These are phyloP conservation scores for Xiphophorus birchmanni DNA, from an alignment of 2,797 vertebrate genomes.

Conservation along the genomic window DNA sequence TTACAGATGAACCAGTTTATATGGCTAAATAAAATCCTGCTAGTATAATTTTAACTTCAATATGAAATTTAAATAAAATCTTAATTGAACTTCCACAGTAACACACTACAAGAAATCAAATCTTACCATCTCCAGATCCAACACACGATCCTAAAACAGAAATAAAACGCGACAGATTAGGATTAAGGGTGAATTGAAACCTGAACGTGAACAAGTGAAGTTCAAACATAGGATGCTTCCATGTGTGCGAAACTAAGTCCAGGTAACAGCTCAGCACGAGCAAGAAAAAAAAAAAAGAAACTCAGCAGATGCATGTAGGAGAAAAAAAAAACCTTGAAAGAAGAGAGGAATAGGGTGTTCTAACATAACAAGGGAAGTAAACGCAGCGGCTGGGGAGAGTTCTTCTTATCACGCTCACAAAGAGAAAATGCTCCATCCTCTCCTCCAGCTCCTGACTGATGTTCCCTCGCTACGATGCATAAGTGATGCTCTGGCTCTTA, in stretches of 20 bases:
- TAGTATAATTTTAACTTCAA: conserved; percentile 16
- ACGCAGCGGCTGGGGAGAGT: conserved; percentile 35
- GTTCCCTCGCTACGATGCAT: conserved; percentile 68
- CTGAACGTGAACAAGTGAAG: not conserved
- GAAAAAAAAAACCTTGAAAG: conserved; percentile 9
- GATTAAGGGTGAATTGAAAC: not conserved
- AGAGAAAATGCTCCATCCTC: conserved; percentile 42
- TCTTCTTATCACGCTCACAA: conserved; percentile 57
- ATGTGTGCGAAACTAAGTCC: not conserved
- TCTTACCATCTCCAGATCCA: conserved; percentile 90
- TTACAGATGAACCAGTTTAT: conserved; percentile 22
- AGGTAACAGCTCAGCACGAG: conserved; percentile 19
- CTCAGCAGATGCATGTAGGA: conserved; percentile 3
- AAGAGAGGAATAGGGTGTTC: conserved; percentile 35
- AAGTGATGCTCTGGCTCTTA: conserved; percentile 71
- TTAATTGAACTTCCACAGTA: not conserved
- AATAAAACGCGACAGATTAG: conserved; percentile 44
- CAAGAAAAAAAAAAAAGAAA: conserved; percentile 17
- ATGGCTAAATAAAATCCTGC: conserved; percentile 2
- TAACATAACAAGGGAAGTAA: conserved; percentile 54
- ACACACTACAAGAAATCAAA: conserved; percentile 17
- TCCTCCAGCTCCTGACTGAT: conserved; percentile 67
- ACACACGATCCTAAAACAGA: conserved; percentile 86
- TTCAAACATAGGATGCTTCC: not conserved
- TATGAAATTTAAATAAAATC: not conserved